phyloP scores from a whole-genome alignment of 2,113 vertebrate species.

The Rhipidura dahli region DNA sequence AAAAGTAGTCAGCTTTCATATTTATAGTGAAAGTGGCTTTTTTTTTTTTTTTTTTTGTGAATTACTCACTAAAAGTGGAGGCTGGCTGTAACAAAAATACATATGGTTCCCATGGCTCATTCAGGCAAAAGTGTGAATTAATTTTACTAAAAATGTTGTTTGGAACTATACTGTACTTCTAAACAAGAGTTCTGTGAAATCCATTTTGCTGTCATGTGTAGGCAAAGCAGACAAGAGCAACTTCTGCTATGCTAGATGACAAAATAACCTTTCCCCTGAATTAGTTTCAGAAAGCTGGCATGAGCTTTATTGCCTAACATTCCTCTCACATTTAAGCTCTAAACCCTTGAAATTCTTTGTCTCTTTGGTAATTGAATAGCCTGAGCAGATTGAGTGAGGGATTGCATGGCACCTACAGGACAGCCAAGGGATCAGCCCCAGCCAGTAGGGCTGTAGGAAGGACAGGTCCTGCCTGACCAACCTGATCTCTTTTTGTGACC shows the following conservation, averaged over 20 bases:
- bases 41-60: neutral
- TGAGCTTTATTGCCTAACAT: neutral
- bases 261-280: neutral
- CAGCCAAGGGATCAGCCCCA: neutral
- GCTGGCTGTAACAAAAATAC: constrained; percentile 56
- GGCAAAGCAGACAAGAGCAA: neutral
- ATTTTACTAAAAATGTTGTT: constrained; percentile 25
- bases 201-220: neutral
- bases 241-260: neutral
- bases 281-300: neutral
- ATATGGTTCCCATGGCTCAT: constrained; percentile 40
- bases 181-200: neutral
- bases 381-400: neutral
- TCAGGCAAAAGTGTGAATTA: constrained; percentile 42
- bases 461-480: neutral
- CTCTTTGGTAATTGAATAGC: neutral
- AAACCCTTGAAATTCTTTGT: neutral
- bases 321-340: neutral
- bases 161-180: neutral
- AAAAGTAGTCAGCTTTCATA: neutral
- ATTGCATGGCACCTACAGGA: accelerated
- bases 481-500: neutral
- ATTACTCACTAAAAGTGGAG: constrained; percentile 45
- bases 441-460: neutral
- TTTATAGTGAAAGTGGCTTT: neutral